Conservation (phyloP, 2,888 invertebrate species). For the Synergus gifuensis region DNA sequence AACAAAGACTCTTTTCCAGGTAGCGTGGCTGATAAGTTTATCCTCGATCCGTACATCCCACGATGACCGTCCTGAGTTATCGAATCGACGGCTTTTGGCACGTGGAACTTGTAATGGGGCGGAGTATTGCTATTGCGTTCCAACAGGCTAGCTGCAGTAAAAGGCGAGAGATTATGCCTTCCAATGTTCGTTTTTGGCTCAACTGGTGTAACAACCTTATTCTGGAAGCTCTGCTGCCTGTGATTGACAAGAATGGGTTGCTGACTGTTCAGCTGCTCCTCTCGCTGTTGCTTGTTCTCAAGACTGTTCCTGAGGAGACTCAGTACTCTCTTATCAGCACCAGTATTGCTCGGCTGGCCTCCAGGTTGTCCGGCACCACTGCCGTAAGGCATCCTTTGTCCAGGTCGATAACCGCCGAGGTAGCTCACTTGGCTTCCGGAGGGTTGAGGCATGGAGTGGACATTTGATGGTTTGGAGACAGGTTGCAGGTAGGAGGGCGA, state of each 20-base stretch:
- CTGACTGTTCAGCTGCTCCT: constrained; percentile 72
- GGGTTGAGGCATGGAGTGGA: constrained; percentile 57
- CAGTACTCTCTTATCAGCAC: constrained; percentile 86
- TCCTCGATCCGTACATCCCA: constrained; percentile 69
- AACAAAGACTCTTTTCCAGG: constrained; percentile 71
- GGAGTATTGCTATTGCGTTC: constrained; percentile 79
- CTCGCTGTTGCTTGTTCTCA: constrained; percentile 81
- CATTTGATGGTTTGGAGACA: constrained; percentile 56
- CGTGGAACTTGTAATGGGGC: constrained; percentile 82
- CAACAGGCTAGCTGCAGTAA: constrained; percentile 79
- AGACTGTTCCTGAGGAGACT: constrained; percentile 86
- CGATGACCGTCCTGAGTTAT: constrained; percentile 77
- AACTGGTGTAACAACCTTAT: constrained; percentile 74
- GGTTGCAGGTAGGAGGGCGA: constrained; percentile 60
- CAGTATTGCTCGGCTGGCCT: constrained; percentile 72
- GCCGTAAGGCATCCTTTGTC: constrained; percentile 62
- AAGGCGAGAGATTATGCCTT: constrained; percentile 80
- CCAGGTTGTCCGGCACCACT: constrained; percentile 49
- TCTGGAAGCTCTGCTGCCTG: constrained; percentile 72
- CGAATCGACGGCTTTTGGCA: constrained; percentile 85
- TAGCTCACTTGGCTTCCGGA: constrained; percentile 57
- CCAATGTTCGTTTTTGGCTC: constrained; percentile 79
- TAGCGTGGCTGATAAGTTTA: constrained; percentile 71
- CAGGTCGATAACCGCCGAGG: constrained; percentile 58
- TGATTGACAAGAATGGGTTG: constrained; percentile 71